Conservation (phyloP, 1,140 invertebrate genomes). For the Drosophila kurseongensis region DNA sequence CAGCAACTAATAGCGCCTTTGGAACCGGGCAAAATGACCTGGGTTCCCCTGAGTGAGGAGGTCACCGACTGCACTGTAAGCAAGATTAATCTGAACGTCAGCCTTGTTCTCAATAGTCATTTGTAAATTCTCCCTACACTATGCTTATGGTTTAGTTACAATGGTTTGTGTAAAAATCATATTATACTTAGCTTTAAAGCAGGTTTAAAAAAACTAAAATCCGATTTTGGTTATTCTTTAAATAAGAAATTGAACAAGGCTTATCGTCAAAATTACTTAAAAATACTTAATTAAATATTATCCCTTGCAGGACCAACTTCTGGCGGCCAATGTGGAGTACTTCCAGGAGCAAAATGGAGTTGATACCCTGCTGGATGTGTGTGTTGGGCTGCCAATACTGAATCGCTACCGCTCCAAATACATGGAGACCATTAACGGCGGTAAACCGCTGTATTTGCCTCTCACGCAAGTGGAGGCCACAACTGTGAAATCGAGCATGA, state of each 20-base stretch:
- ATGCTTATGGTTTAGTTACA: neutral
- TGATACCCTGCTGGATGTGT: constrained; percentile 76
- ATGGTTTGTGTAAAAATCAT: too few relatives aligned
- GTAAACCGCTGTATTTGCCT: constrained; percentile 77
- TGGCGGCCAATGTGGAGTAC: constrained; percentile 86
- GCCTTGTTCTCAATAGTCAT: neutral
- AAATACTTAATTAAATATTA: neutral
- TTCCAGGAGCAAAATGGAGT: constrained; percentile 84
- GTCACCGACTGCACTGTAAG: constrained; percentile 77
- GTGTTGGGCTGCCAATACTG: constrained; percentile 70
- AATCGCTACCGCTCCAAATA: constrained; percentile 78
- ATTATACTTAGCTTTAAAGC: too few relatives aligned
- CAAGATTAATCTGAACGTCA: neutral
- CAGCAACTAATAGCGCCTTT: constrained; percentile 89
- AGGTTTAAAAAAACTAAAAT: too few relatives aligned
- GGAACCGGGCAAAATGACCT: constrained; percentile 77
- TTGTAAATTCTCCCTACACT: too few relatives aligned
- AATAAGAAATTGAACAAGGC: neutral
- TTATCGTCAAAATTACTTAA: neutral
- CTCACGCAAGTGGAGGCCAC: constrained; percentile 73
- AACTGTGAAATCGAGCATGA: constrained; percentile 74
- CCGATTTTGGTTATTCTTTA: too few relatives aligned
- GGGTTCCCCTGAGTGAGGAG: constrained; percentile 81
- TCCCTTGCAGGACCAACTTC: constrained; percentile 85
- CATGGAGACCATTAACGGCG: constrained; percentile 65